Evolutionary conservation across 2,113 vertebrate species (phyloP), one percentile per base, ranked within the genome.

Genomic region (Esox niger): DNA sequence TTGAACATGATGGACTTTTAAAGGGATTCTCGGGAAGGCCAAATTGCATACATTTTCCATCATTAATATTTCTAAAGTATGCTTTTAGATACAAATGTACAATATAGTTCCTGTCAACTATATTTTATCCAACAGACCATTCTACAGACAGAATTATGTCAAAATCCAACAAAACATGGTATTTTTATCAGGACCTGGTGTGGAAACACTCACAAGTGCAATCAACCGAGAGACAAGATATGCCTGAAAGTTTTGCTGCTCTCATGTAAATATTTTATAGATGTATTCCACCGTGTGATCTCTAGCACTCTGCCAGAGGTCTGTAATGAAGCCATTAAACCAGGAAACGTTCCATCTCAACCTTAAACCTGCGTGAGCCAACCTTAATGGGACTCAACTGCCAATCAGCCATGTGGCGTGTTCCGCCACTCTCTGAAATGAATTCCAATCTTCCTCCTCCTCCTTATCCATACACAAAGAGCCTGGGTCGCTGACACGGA

Each of bases 291-390:
- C 62, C 27, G 68, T 73, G 57, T 46, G 62, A 78, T 70, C 46
- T 4, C 3, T 43, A 66, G 70, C 69, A 66, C 25, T 60, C 31
- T 43, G 55, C 62, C 61, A 25, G 21, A 29, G 47, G 67, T 26
- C 67, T 76, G 69, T 75, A 85, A 83, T 81, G 71, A 70, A 72
- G 74, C 68, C 74, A 79, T 86, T 88, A 87, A 84, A 87, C 76
- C 76, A 55, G 75, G 27, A 66, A 75, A 76, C 43, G 35, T 70
- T 76, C 77, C 63, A 64, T 76, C 74, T 80, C 72, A 82, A 75
- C 81, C 82, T 80, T 85, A 85, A 86, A 79, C 79, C 73, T 79
- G 76, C 75, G 54, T 74, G 76, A 80, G 73, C 74, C 76, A 11
- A 54, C 35, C 58, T 73, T 84, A 87, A 88, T 87, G 80, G 83